Conservation (phyloP, 2,797 vertebrate genomes). For the Pagetopsis macropterus region DNA sequence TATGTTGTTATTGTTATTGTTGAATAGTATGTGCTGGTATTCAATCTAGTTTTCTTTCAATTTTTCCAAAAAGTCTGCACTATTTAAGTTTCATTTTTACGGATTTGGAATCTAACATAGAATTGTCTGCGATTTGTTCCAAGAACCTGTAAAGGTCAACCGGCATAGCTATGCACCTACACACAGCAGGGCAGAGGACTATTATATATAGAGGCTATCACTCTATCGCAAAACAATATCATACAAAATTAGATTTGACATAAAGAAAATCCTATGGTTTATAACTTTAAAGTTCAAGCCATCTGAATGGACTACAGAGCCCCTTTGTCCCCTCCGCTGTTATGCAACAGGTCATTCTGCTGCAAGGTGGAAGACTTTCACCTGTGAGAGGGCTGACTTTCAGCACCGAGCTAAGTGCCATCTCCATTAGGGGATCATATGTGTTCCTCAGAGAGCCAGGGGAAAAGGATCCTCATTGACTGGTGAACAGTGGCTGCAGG, state of each 20-base stretch:
- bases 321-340: constrained; percentile 33
- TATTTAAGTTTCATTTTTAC: not conserved
- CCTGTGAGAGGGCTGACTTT: constrained; percentile 54
- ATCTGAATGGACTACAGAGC: constrained; percentile 10
- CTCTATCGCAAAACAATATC: no score
- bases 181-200: no score
- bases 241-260: not conserved
- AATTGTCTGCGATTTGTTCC: not conserved
- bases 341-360: constrained; percentile 51
- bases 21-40: no score
- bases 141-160: not conserved
- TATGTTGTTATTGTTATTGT: no score
- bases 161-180: not conserved
- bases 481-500: constrained; percentile 55
- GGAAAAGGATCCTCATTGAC: constrained; percentile 51
- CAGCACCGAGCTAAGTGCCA: constrained; percentile 53
- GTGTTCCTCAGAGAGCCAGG: constrained; percentile 64
- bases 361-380: constrained; percentile 49
- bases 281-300: not conserved
- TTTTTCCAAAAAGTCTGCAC: not conserved
- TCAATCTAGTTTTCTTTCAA: not conserved
- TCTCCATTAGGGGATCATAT: constrained; percentile 74
- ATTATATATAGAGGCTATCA: no score
- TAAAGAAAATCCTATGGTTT: not conserved
- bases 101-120: not conserved